These are phyloP conservation scores for Amorpha juglandis DNA, from an alignment of 2,888 invertebrate genomes.

Conservation along the genomic window DNA sequence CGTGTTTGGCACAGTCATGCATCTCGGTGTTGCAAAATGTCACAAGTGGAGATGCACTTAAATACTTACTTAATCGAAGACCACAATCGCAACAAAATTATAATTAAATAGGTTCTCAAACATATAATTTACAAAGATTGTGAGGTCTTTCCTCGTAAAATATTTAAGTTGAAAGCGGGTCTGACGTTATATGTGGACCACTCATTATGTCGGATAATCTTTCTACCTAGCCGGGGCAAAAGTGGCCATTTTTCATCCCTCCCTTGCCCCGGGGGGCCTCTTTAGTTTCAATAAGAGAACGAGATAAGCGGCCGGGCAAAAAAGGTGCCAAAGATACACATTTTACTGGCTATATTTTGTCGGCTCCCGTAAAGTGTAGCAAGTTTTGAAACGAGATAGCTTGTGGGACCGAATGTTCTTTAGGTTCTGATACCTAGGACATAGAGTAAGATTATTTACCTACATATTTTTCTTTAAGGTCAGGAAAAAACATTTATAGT, in stretches of 20 bases:
- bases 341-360: constrained; percentile 7
- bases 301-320: constrained; percentile 51
- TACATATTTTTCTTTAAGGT: not conserved
- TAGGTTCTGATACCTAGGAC: too few relatives aligned
- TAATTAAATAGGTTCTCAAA: not conserved
- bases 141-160: constrained; percentile 3
- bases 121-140: constrained; percentile 8
- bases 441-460: too few relatives aligned
- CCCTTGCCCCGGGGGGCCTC: constrained; percentile 56
- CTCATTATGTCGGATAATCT: constrained; percentile 53
- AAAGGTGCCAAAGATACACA: constrained; percentile 19
- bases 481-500: too few relatives aligned
- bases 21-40: too few relatives aligned
- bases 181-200: constrained; percentile 19
- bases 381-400: too few relatives aligned
- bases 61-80: too few relatives aligned
- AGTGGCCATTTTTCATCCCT: constrained; percentile 65
- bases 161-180: constrained; percentile 5
- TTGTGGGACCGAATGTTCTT: too few relatives aligned
- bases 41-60: too few relatives aligned
- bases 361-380: not conserved
- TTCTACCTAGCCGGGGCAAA: constrained; percentile 47
- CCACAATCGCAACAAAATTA: not conserved
- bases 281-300: constrained; percentile 70
- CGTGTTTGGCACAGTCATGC: too few relatives aligned